Conservation (phyloP, 2,113 vertebrate genomes). For the Daphoenositta chrysoptera region DNA sequence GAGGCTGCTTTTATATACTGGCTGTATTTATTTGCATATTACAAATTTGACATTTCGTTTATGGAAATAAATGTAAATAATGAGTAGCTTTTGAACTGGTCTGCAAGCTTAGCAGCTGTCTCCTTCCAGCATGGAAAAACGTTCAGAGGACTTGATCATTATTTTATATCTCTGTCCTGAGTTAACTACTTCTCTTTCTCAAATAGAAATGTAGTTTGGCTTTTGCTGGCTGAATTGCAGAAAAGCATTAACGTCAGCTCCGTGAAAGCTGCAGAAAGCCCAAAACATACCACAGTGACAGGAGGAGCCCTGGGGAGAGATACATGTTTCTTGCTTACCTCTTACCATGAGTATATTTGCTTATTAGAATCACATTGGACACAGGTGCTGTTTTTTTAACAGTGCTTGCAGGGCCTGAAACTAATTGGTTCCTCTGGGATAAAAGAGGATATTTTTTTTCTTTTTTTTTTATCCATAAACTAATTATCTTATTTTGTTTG, state of each 20-base stretch:
- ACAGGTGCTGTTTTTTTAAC: neutral
- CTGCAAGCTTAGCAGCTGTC: neutral
- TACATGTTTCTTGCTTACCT: neutral
- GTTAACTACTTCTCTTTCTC: neutral
- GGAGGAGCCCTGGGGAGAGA: neutral
- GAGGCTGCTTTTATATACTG: neutral
- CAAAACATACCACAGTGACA: neutral
- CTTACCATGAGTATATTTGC: neutral
- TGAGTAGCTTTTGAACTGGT: neutral
- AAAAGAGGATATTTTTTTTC: neutral
- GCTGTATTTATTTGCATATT: constrained; percentile 14
- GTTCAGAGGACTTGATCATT: neutral
- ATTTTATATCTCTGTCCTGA: neutral
- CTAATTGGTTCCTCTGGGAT: constrained; percentile 54
- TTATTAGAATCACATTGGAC: neutral
- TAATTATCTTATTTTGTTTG: neutral
- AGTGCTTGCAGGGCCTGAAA: neutral
- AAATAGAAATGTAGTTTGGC: neutral
- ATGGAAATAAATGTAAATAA: constrained; percentile 23
- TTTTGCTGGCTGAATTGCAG: neutral
- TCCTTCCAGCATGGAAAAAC: neutral
- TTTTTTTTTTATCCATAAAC: neutral
- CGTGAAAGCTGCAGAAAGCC: neutral
- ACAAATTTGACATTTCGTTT: neutral
- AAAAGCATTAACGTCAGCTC: neutral